Conservation (phyloP, 92 coral and sea anemone species). For the Zoanthus solanderi region DNA sequence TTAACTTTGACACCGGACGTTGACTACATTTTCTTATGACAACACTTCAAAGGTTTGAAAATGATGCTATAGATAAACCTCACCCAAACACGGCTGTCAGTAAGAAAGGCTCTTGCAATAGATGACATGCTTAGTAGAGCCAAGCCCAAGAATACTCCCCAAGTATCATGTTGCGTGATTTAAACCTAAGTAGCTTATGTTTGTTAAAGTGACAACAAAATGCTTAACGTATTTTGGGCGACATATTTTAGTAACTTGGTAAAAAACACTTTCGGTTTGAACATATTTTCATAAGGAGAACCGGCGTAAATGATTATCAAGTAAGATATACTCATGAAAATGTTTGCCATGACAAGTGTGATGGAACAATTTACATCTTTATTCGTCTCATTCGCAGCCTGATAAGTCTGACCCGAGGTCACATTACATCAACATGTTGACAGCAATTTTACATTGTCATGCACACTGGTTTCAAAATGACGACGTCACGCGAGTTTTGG, state of each 20-base stretch:
- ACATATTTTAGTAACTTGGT: not conserved
- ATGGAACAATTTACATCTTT: not conserved
- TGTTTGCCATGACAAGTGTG: not conserved
- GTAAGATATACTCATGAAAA: not conserved
- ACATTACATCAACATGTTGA: not conserved
- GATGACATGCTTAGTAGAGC: not conserved
- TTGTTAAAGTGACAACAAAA: not conserved
- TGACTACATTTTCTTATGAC: not conserved
- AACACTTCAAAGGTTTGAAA: not conserved
- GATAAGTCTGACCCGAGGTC: not conserved
- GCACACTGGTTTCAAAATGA: not conserved
- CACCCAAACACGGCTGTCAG: conserved; percentile 20
- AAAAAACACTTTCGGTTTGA: not conserved
- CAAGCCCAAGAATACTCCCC: conserved; percentile 22
- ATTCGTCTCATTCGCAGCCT: not conserved
- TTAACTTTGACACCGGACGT: not conserved
- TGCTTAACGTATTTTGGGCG: not conserved
- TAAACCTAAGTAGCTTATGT: not conserved
- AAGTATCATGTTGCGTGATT: conserved; percentile 11
- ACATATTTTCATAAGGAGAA: not conserved
- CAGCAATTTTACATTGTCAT: not conserved
- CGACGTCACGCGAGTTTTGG: not conserved
- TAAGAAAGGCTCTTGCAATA: not conserved
- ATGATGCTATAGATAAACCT: not conserved
- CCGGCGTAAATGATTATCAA: not conserved